Base-by-base conservation (phyloP, 2,113 vertebrate species). In the Syrrhaptes paradoxus region DNA sequence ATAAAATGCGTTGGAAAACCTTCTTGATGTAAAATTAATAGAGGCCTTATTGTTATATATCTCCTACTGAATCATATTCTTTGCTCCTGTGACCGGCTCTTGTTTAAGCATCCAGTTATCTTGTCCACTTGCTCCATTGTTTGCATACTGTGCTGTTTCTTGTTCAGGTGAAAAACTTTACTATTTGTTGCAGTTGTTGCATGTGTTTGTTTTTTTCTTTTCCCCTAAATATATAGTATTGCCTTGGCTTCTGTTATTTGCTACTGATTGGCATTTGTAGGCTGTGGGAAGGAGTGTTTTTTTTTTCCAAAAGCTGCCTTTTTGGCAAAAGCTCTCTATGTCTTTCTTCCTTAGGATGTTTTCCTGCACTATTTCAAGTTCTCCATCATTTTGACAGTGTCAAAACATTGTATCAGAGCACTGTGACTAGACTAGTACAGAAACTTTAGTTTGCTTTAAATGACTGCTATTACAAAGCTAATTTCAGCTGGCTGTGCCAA, bases 201-300 rank as follows among this genome's bases (percentile, higher is more conserved):
- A 24, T n/a, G 17, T 14, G 22, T 73, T 48, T 28, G 2, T 6
- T 51, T 73, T 28, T 66, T 48, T 24, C 17, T 28, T 41, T 19
- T 17, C 5, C 26, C 13, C 17, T 32, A 17, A 46, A 62, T 32
- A 1, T 31, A 6, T 57, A 58, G 5, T n/a, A 52, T 75, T 72
- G 11, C 13, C 32, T 73, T 80, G 36, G 4, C 22, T 84, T 72
- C 36, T 76, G 7, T 14, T 91, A 36, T 89, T 81, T 89, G 68
- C 12, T 22, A 25, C 16, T 36, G 15, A 22, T 70, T 0, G 0
- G 10, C 3, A 7, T 71, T 68, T 22, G 8, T 6, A 63, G 29
- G 52, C 57, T 32, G 29, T 28, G 28, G 6, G 26, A 71, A 20
- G n/a, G 26, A 51, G 24, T 7, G n/a, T n/a, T n/a, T 2, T 41